Percentiles rank a stretch among this genome's conserved stretches.
These are phyloP conservation scores for Cetoscarus ocellatus DNA, from an alignment of 2,797 vertebrate species.

Conservation along the genomic window DNA sequence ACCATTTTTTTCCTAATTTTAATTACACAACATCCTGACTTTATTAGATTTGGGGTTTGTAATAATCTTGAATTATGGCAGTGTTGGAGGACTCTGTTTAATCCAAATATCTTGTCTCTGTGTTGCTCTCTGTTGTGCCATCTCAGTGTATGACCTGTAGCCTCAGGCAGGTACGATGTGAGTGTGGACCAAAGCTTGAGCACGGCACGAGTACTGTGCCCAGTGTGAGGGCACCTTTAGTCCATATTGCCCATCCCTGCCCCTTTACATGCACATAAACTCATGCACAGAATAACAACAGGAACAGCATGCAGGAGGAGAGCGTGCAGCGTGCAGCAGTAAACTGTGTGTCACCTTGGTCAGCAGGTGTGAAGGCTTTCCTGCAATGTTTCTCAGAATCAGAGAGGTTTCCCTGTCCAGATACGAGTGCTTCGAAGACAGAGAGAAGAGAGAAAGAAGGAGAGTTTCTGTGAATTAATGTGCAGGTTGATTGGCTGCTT, in stretches of 20 bases:
- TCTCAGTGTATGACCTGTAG: too few species aligned
- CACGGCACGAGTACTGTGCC: too few species aligned
- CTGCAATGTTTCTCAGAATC: slow-evolving; percentile 99
- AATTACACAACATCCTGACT: too few species aligned
- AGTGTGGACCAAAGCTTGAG: too few species aligned
- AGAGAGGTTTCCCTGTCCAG: slow-evolving; percentile 99
- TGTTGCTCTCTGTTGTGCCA: too few species aligned
- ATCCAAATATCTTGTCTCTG: too few species aligned
- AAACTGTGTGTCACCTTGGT: slow-evolving; percentile 93
- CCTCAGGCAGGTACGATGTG: too few species aligned
- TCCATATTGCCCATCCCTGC: background rate
- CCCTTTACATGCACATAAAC: slow-evolving; percentile 2
- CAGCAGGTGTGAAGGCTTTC: slow-evolving; percentile 99
- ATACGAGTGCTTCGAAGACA: slow-evolving; percentile 95
- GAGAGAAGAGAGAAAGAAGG: slow-evolving; percentile 62
- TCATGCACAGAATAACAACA: background rate
- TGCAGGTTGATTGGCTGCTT: slow-evolving; percentile 38
- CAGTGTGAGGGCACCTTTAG: too few species aligned
- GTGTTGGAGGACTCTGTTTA: too few species aligned
- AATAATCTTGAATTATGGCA: too few species aligned
- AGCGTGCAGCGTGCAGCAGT: slow-evolving; percentile 51
- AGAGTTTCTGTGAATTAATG: slow-evolving; percentile 53
- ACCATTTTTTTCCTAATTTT: too few species aligned
- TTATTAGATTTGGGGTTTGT: too few species aligned
- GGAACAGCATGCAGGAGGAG: slow-evolving; percentile 11